Evolutionary conservation across 2,797 vertebrate species (phyloP).

Genomic region (Eulemur mongoz): DNA sequence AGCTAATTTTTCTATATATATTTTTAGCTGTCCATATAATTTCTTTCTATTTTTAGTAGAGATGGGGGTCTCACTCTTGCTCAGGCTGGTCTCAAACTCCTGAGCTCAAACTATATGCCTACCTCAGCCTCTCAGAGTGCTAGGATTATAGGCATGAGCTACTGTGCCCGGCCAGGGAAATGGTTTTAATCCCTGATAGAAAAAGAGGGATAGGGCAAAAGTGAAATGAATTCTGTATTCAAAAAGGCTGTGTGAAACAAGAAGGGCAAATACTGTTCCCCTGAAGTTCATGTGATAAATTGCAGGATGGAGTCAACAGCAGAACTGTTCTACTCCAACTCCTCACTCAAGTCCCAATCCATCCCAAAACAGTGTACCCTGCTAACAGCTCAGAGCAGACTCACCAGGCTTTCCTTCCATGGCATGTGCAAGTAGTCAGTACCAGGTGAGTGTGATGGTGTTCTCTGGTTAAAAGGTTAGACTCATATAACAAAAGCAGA

Average conservation of each 20-base stretch:
- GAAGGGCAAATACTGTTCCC: background rate
- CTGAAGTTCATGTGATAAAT: background rate
- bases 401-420: fast-evolving
- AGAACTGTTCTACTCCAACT: background rate
- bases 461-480: background rate
- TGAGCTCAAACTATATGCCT: too few species aligned
- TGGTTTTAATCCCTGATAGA: background rate
- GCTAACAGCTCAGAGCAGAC: background rate
- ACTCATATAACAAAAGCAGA: background rate
- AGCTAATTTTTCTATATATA: too few species aligned
- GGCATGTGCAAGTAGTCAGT: background rate
- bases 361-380: fast-evolving
- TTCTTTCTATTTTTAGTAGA: too few species aligned
- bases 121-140: too few species aligned
- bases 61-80: too few species aligned
- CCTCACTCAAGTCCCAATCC: too few species aligned
- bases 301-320: background rate
- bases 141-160: too few species aligned
- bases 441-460: background rate
- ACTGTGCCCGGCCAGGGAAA: too few species aligned
- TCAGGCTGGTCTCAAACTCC: too few species aligned
- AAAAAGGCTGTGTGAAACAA: background rate
- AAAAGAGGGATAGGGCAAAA: background rate
- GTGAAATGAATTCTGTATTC: background rate
- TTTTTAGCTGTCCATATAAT: too few species aligned